Conservation (phyloP, 2,797 vertebrate genomes). For the Perdix hodgsoniae region DNA sequence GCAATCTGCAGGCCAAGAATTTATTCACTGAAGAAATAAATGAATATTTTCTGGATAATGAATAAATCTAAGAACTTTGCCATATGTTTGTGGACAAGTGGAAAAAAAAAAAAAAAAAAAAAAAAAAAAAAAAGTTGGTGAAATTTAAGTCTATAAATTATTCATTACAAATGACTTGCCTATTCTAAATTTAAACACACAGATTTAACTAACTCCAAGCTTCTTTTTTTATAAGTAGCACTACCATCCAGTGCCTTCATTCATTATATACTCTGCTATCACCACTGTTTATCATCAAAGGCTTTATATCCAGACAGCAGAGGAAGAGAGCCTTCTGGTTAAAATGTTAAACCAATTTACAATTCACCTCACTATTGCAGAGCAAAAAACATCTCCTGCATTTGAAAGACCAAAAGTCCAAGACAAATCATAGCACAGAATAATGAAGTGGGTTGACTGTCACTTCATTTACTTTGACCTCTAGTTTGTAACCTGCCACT, state of each 20-base stretch:
- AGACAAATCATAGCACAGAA: conserved; percentile 28
- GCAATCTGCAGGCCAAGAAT: conserved; percentile 57
- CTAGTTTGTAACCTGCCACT: conserved; percentile 44
- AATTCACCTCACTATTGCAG: conserved; percentile 42
- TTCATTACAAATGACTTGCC: conserved; percentile 40
- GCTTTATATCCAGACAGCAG: background rate
- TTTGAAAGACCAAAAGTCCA: conserved; percentile 21
- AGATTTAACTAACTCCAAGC: conserved; percentile 26
- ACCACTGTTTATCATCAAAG: conserved; percentile 41
- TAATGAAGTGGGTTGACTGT: conserved; percentile 30
- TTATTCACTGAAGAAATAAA: conserved; percentile 66
- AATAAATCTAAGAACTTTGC: conserved; percentile 58
- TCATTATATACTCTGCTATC: conserved; percentile 51
- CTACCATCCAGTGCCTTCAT: conserved; percentile 24
- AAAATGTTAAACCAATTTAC: conserved; percentile 62
- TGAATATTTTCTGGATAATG: conserved; percentile 64
- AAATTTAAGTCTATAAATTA: conserved; percentile 61
- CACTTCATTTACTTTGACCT: background rate
- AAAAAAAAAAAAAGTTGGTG: background rate
- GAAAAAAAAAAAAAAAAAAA: conserved; percentile 39
- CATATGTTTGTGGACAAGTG: conserved; percentile 68
- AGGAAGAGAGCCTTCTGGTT: conserved; percentile 49
- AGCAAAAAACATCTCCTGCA: background rate
- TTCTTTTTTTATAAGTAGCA: conserved; percentile 11
- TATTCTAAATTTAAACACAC: conserved; percentile 52